These are phyloP conservation scores for Uropetala carovei DNA, from an alignment of 2,888 invertebrate species.

Conservation along the genomic window DNA sequence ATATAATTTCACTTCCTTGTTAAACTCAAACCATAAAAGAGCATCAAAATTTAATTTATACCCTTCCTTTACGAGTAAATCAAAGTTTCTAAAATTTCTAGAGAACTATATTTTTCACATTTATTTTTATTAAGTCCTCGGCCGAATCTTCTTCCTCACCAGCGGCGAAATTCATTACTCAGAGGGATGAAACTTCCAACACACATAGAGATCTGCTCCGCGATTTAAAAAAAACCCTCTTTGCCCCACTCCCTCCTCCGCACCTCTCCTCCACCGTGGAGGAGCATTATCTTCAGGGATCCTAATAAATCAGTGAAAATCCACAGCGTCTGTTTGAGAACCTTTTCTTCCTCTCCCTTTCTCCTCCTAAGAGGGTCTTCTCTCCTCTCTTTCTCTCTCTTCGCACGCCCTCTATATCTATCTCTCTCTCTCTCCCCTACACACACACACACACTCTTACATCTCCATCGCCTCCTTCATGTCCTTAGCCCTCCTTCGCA, in stretches of 20 bases:
- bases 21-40: background rate
- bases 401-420: background rate
- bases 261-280: background rate
- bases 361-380: background rate
- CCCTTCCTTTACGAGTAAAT: background rate
- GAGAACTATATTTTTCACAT: background rate
- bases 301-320: slow-evolving; percentile 27
- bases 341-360: background rate
- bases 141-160: background rate
- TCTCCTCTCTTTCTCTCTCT: too few relatives aligned
- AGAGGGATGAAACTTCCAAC: background rate
- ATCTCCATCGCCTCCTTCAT: background rate
- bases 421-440: background rate
- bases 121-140: background rate
- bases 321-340: slow-evolving; percentile 2
- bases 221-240: background rate
- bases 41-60: background rate
- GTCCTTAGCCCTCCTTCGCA: background rate
- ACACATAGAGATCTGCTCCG: background rate
- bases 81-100: background rate
- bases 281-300: background rate
- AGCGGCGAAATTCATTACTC: slow-evolving; percentile 17
- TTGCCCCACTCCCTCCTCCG: background rate
- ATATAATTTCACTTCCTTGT: too few relatives aligned
- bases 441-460: slow-evolving; percentile 10